Evolutionary conservation across 1,140 invertebrate species (phyloP).

Genomic region (Lethocerus indicus): DNA sequence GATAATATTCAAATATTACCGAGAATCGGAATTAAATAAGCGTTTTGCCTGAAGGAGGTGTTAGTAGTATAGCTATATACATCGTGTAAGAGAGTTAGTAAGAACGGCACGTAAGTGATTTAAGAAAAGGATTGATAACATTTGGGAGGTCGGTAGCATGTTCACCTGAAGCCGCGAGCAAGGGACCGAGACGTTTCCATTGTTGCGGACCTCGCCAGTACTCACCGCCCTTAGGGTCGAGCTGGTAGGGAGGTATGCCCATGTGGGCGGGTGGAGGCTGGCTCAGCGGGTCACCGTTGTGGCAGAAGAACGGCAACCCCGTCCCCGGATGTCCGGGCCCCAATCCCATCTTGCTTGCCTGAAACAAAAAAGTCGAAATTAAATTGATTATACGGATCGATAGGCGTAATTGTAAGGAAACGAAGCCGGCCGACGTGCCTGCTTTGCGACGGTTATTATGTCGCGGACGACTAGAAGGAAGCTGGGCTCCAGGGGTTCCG

Average conservation of each 20-base stretch:
- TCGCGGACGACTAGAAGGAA: constrained; percentile 30
- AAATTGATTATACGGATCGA: neutral
- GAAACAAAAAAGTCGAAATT: constrained; percentile 33
- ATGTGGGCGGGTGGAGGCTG: constrained; percentile 93
- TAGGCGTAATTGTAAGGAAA: too few relatives aligned
- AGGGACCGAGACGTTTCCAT: constrained; percentile 33
- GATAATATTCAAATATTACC: too few relatives aligned
- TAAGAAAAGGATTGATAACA: too few relatives aligned
- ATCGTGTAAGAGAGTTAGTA: too few relatives aligned
- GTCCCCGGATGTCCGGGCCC: constrained; percentile 43
- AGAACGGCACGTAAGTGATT: too few relatives aligned
- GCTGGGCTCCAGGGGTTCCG: constrained; percentile 31
- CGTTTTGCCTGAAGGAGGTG: too few relatives aligned
- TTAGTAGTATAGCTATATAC: too few relatives aligned
- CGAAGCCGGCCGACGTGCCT: constrained; percentile 23
- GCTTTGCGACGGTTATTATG: constrained; percentile 24
- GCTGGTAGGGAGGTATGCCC: constrained; percentile 87
- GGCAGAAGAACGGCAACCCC: constrained; percentile 73
- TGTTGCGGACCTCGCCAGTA: constrained; percentile 25
- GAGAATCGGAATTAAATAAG: too few relatives aligned
- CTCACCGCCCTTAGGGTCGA: constrained; percentile 60
- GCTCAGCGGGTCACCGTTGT: constrained; percentile 62
- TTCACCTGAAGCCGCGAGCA: constrained; percentile 27
- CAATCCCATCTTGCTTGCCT: constrained; percentile 83
- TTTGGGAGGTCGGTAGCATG: too few relatives aligned